These are phyloP conservation scores for Virgularia gustaviana DNA, from an alignment of 92 coral and sea anemone species.

Conservation along the genomic window DNA sequence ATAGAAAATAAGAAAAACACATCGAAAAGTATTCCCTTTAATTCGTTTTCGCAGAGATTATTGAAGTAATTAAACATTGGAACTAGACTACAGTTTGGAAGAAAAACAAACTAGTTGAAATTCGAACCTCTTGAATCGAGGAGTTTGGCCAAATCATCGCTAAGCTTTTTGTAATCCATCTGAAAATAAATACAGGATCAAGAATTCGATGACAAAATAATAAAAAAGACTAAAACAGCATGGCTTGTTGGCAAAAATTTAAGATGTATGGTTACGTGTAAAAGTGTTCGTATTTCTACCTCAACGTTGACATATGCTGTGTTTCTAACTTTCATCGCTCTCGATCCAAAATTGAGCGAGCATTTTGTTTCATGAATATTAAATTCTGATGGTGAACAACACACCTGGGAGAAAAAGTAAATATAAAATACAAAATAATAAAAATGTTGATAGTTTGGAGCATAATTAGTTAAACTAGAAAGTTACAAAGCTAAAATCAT, in stretches of 20 bases:
- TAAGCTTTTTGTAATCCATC: slow-evolving; percentile 92
- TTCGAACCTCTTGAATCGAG: slow-evolving; percentile 75
- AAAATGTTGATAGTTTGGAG: no score
- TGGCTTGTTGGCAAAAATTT: not conserved
- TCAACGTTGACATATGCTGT: slow-evolving; percentile 95
- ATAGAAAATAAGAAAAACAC: no score
- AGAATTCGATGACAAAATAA: not conserved
- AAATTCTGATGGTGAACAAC: slow-evolving; percentile 82
- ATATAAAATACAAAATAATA: no score
- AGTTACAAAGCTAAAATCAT: no score
- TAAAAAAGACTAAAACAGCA: not conserved
- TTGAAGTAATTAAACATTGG: not conserved
- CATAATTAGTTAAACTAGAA: no score
- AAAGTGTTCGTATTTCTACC: slow-evolving; percentile 43
- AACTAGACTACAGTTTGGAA: not conserved
- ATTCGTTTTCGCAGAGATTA: not conserved
- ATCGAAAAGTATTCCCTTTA: no score
- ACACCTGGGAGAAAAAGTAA: slow-evolving; percentile 54
- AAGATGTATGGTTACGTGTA: not conserved
- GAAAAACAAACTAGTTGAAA: not conserved
- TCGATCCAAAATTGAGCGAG: slow-evolving; percentile 80
- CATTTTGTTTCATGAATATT: slow-evolving; percentile 93
- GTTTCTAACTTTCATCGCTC: slow-evolving; percentile 97
- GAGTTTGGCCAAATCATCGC: slow-evolving; percentile 86
- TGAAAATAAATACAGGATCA: not conserved